phyloP scores from a whole-genome alignment of 1,140 invertebrate genomes.

The Drosophila athabasca region DNA sequence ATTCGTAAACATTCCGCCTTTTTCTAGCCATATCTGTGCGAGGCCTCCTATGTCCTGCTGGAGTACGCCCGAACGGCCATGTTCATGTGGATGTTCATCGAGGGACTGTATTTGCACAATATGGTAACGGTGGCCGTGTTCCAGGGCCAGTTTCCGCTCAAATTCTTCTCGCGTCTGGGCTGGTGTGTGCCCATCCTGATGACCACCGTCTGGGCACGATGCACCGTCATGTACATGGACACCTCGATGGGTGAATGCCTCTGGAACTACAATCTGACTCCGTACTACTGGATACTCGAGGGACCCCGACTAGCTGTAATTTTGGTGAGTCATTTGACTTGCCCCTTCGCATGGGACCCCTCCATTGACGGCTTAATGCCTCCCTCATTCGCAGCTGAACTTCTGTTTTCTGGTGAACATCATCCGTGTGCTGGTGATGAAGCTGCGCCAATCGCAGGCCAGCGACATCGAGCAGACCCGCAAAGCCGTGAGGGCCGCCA shows the following conservation, averaged over 20 bases:
- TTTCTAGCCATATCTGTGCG: slow-evolving; percentile 90
- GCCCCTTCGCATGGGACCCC: too few species aligned
- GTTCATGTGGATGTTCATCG: slow-evolving; percentile 98
- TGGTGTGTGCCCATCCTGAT: slow-evolving; percentile 92
- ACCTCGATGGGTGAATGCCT: slow-evolving; percentile 87
- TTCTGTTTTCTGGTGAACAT: slow-evolving; percentile 93
- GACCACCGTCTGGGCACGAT: slow-evolving; percentile 89
- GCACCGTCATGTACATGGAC: slow-evolving; percentile 85
- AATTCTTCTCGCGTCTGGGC: slow-evolving; percentile 89
- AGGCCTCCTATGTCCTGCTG: slow-evolving; percentile 90
- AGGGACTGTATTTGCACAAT: slow-evolving; percentile 94
- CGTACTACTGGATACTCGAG: slow-evolving; percentile 94
- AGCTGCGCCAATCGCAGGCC: slow-evolving; percentile 90
- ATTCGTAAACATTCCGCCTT: background rate
- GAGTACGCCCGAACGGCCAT: slow-evolving; percentile 95
- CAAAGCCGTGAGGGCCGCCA: slow-evolving; percentile 91
- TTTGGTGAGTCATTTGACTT: slow-evolving; percentile 83
- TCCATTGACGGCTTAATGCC: background rate
- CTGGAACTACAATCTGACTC: slow-evolving; percentile 92
- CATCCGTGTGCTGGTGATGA: slow-evolving; percentile 92
- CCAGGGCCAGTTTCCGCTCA: slow-evolving; percentile 89
- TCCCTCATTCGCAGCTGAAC: slow-evolving; percentile 88
- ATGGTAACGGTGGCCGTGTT: slow-evolving; percentile 93
- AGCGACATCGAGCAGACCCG: slow-evolving; percentile 92
- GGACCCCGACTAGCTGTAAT: slow-evolving; percentile 91